Percentiles rank a stretch among this genome's conserved stretches.
These are phyloP conservation scores for Saturnia pavonia DNA, from an alignment of 2,888 invertebrate species.

Conservation along the genomic window DNA sequence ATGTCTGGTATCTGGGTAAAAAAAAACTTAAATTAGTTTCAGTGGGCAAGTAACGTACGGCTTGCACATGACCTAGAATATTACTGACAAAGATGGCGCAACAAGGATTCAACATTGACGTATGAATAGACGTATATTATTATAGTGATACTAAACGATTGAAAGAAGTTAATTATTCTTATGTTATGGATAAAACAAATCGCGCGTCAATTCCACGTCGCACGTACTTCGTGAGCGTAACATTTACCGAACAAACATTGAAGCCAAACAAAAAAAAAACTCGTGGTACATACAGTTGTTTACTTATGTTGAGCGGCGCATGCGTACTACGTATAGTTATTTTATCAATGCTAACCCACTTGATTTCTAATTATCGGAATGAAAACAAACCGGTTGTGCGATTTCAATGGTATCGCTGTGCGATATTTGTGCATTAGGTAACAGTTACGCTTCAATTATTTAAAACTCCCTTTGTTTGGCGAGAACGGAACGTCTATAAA, in stretches of 20 bases:
- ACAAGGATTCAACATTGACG: conserved; percentile 30
- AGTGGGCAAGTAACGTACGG: conserved; percentile 41
- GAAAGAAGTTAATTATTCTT: not conserved
- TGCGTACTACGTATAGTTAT: conserved; percentile 48
- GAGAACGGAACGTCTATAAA: conserved; percentile 29
- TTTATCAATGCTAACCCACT: conserved; percentile 36
- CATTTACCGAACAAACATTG: not conserved
- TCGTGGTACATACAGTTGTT: conserved; percentile 31
- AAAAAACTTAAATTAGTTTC: conserved; percentile 15
- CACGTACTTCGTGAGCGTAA: not conserved
- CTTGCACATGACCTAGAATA: conserved; percentile 42
- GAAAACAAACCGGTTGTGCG: conserved; percentile 2
- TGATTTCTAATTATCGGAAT: conserved; percentile 47
- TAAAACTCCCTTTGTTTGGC: conserved; percentile 10
- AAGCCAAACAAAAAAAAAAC: conserved; percentile 24
- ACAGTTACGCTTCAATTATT: conserved; percentile 8
- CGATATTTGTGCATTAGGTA: conserved; percentile 11
- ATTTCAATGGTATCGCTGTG: not conserved
- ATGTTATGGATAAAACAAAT: not conserved
- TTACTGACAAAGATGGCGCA: conserved; percentile 47
- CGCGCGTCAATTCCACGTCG: not conserved
- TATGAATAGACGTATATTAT: not conserved
- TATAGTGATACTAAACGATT: not conserved
- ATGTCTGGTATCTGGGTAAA: conserved; percentile 3
- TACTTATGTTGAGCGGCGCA: conserved; percentile 45